Base-by-base conservation (phyloP, 2,797 vertebrate genomes). In the Diplodus sargus region DNA sequence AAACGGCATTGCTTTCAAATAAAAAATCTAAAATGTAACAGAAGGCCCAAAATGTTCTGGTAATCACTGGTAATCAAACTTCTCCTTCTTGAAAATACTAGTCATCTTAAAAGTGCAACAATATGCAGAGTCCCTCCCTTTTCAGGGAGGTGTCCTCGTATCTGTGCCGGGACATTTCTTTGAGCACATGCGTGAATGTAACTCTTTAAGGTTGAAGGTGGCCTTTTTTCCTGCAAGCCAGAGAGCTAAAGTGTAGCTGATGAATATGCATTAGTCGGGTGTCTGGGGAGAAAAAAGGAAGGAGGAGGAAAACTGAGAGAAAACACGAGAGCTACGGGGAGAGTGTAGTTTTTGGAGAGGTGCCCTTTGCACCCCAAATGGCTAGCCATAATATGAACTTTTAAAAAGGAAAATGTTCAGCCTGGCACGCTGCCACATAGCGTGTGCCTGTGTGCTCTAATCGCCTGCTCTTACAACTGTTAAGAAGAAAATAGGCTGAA, bases 261-360 rank as follows among this genome's bases (percentile, higher is more conserved):
- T 91, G 87, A 93, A 91, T 91, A 90, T 90, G 83, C 74, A 91
- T 81, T 56, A 87, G 57, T 23, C 0, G 11, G 43, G 77, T 54
- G 82, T 85, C 70, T 72, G 68, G 77, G 70, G 71, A 89, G 74
- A 79, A 71, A 85, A 79, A 65, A 65, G 70, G 76, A 85, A 82
- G 71, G 74, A 83, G 85, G 72, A 86, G 67, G 74, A 82, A 88
- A 87, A 82, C 82, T 80, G 83, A 87, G 81, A 87, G 83, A 91
- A 90, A 91, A 92, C 83, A 89, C 43, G 49, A 87, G 87, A 67
- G 76, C 81, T 85, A 80, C n/a, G 18, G 74, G 79, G 74, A 86
- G 81, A 88, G 81, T 91, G 89, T 91, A 91, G 87, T 73, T 91
- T 90, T 94, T 92, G 90, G 89, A 92, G 80, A 75, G 59, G 62